Evolutionary conservation across 2,113 vertebrate species (phyloP).

Genomic region (Hippocampus barbouri): DNA sequence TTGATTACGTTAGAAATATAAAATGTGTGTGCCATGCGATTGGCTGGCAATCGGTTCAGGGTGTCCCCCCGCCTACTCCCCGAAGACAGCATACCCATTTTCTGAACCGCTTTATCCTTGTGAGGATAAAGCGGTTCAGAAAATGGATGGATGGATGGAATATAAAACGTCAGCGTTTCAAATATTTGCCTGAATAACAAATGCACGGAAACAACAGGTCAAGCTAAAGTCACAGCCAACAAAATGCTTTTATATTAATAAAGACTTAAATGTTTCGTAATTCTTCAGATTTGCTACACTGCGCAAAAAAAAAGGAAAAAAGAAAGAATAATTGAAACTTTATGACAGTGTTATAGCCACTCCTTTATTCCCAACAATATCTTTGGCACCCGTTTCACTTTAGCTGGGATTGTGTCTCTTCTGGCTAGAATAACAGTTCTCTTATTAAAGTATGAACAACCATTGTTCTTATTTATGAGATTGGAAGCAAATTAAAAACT

Average conservation of each 20-base stretch:
- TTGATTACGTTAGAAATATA: background rate
- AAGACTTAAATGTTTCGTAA: background rate
- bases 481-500: constrained; percentile 1
- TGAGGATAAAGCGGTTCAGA: too few relatives aligned
- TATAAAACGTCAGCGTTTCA: background rate
- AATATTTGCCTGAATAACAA: background rate
- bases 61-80: too few relatives aligned
- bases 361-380: constrained; percentile 24
- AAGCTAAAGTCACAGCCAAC: background rate
- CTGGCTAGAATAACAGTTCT: constrained; percentile 16
- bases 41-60: too few relatives aligned
- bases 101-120: too few relatives aligned
- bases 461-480: constrained; percentile 1
- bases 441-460: constrained; percentile 4
- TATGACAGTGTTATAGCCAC: background rate
- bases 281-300: background rate
- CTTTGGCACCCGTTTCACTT: constrained; percentile 20
- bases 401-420: constrained; percentile 3
- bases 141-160: too few relatives aligned
- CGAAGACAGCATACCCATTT: too few relatives aligned
- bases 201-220: background rate
- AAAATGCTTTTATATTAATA: background rate
- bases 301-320: background rate
- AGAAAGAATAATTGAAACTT: background rate
- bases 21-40: too few relatives aligned